Percentiles rank a stretch among this genome's conserved stretches.
These are phyloP conservation scores for Baryphthengus martii DNA, from an alignment of 2,113 vertebrate genomes.

Conservation along the genomic window DNA sequence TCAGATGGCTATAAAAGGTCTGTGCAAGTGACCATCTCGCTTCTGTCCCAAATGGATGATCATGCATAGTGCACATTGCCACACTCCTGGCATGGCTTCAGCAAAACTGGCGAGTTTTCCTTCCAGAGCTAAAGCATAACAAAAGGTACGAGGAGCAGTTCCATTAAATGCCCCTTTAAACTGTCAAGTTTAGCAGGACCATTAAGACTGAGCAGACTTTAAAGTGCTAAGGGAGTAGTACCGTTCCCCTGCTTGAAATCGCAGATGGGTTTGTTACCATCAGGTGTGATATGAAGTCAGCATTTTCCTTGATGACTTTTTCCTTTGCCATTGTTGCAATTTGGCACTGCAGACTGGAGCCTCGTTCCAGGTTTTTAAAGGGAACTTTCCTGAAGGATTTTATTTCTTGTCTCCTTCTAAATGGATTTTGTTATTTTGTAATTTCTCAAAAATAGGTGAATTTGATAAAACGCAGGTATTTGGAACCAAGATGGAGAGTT, in stretches of 20 bases:
- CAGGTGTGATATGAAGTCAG: slow-evolving; percentile 58
- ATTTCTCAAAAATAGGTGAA: slow-evolving; percentile 42
- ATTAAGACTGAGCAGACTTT: slow-evolving; percentile 46
- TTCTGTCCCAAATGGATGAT: slow-evolving; percentile 47
- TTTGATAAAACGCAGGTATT: slow-evolving; percentile 60
- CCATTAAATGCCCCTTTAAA: slow-evolving; percentile 31
- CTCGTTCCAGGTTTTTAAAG: slow-evolving; percentile 35
- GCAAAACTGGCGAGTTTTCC: slow-evolving; percentile 13
- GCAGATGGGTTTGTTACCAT: slow-evolving; percentile 41
- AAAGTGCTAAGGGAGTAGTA: slow-evolving; percentile 31
- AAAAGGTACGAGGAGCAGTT: slow-evolving; percentile 2
- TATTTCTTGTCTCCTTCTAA: slow-evolving; percentile 37
- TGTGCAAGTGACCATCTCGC: slow-evolving; percentile 31
- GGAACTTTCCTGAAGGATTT: slow-evolving; percentile 29
- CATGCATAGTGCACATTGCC: not conserved
- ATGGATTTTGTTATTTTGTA: slow-evolving; percentile 17
- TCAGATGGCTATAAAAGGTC: slow-evolving; percentile 65
- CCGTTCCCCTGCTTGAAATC: not conserved
- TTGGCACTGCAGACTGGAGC: not conserved
- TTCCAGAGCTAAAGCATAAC: slow-evolving; percentile 14
- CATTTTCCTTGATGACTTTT: slow-evolving; percentile 37
- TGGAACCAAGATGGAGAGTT: slow-evolving; percentile 28
- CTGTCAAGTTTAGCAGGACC: not conserved
- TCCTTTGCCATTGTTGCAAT: slow-evolving; percentile 40
- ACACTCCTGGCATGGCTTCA: slow-evolving; percentile 33